phyloP scores from a whole-genome alignment of 1,140 invertebrate genomes.

The Penaeus indicus region DNA sequence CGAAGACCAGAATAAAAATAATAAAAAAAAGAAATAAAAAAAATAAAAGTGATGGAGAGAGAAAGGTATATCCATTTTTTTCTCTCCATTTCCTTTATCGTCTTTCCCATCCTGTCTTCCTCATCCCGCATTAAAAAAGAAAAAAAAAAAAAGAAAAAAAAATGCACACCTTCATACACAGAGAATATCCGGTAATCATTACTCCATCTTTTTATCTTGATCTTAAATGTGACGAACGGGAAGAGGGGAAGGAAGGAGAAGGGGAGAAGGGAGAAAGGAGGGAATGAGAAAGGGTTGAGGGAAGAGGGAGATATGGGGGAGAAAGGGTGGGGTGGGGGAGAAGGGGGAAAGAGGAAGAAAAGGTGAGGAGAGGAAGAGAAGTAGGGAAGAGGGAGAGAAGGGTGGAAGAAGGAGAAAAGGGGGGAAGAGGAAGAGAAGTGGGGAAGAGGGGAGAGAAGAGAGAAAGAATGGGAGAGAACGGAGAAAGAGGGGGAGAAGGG shows the following conservation, averaged over 20 bases:
- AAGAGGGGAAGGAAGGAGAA: no score
- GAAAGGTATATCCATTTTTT: background rate
- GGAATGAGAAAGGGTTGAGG: no score
- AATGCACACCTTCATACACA: background rate
- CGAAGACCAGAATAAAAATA: background rate
- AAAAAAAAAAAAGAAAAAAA: no score
- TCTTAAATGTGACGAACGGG: no score
- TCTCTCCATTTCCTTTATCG: background rate
- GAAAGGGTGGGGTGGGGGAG: no score
- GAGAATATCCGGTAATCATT: no score
- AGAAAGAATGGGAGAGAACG: background rate
- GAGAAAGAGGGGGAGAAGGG: no score
- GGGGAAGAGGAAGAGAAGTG: background rate
- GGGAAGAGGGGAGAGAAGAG: background rate
- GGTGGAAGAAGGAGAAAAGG: background rate
- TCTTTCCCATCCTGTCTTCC: background rate
- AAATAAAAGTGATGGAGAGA: background rate
- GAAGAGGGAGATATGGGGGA: no score
- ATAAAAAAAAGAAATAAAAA: background rate
- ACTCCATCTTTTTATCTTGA: no score
- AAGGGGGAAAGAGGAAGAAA: no score
- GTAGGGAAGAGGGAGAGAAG: background rate
- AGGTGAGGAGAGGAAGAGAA: no score
- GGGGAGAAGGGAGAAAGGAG: no score
- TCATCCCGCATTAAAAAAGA: background rate